Base-by-base conservation (phyloP, 2,888 invertebrate species). In the Neria commutata region DNA sequence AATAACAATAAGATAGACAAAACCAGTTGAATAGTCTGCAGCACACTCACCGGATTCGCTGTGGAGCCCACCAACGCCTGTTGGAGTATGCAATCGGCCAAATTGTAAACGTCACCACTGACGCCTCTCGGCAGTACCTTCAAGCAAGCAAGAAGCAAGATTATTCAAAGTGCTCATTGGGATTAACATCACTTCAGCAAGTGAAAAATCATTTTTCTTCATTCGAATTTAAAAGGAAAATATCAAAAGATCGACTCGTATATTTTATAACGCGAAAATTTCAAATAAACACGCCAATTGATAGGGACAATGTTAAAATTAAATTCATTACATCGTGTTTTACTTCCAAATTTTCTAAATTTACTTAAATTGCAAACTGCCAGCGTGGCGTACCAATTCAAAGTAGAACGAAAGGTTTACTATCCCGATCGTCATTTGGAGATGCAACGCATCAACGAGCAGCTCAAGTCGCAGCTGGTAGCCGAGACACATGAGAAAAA, bases 31-130 rank as follows among this genome's bases (percentile, higher is more conserved):
- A 8, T 10, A 2, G 24, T 10, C 2, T 3, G 1, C 3, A 1
- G 1, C 19, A 53, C 19, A 62, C 70, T 66, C 61, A 81, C 81
- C 56, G 77, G 77, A 82, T 97, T 97, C 0, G 96, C 96, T 24
- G 93, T 94, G 25, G 94, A 92, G 25, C 97, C 97, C 37, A 95
- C 92, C 71, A 96, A 86, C 0, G 95, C 96, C 83, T 97, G 96
- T 75, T 96, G 94, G 21, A 97, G 85, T 68, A 98, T 91, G 76
- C 95, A 93, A 78, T 97, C 96, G 45, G 95, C 93, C 69, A 95
- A 84, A 82, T 94, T 93, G 78, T 93, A 93, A n/a, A 93, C 89
- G 84, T 94, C 94, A n/a, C 94, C 94, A 75, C 92, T 93, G 1
- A 94, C 93, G n/a, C 94, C 93, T 77, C 93, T 84, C 1, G 94